These are phyloP conservation scores for Scaptomyza montana DNA, from an alignment of 1,140 invertebrate species.

Conservation along the genomic window DNA sequence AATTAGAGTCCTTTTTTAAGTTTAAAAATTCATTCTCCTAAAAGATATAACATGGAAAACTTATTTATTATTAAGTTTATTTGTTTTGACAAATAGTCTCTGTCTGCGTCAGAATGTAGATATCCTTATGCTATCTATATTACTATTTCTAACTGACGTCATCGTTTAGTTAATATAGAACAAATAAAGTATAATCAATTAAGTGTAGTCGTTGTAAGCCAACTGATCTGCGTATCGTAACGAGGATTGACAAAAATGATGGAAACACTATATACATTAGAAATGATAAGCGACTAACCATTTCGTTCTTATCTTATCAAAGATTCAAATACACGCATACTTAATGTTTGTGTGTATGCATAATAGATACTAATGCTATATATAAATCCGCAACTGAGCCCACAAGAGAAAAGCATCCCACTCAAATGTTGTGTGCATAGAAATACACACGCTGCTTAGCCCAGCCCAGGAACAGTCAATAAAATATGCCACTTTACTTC, in stretches of 20 bases:
- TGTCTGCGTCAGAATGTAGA: neutral
- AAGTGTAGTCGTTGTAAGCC: conserved; percentile 10
- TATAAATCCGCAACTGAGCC: neutral
- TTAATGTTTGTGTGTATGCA: conserved; percentile 1
- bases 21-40: too few species aligned
- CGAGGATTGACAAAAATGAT: conserved; percentile 51
- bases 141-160: conserved; percentile 26
- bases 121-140: neutral
- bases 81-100: neutral
- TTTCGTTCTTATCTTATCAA: conserved; percentile 45
- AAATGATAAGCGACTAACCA: conserved; percentile 46
- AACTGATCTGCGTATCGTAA: conserved; percentile 51
- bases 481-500: conserved; percentile 29
- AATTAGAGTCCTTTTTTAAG: too few species aligned
- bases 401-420: conserved; percentile 25
- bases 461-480: conserved; percentile 17
- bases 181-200: neutral
- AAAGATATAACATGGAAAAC: neutral
- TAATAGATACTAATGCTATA: conserved; percentile 1
- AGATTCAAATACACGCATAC: conserved; percentile 40
- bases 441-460: neutral
- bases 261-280: conserved; percentile 23
- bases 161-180: neutral
- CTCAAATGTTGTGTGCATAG: conserved; percentile 10
- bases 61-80: neutral